Evolutionary conservation across 2,113 vertebrate genomes (phyloP).

Genomic region (Phocoena phocoena): DNA sequence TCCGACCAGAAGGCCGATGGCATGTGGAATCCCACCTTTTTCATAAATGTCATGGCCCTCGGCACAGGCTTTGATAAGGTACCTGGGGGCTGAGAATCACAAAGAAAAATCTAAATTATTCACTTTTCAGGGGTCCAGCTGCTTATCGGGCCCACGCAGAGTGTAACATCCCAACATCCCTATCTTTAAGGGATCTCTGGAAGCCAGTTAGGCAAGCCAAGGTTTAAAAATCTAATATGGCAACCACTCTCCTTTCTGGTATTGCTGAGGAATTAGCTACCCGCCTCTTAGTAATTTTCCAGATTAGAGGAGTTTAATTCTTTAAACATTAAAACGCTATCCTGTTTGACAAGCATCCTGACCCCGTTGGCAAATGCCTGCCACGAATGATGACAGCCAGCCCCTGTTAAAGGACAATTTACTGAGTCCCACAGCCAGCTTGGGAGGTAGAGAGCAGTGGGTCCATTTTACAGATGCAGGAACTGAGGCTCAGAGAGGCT

Average conservation of each 20-base stretch:
- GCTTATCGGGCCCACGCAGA: background rate
- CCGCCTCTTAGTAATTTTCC: background rate
- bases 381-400: background rate
- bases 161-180: background rate
- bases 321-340: background rate
- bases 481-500: background rate
- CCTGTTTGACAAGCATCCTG: background rate
- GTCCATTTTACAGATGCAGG: background rate
- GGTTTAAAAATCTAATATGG: background rate
- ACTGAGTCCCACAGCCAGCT: background rate
- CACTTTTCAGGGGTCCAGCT: background rate
- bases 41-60: background rate
- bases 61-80: background rate
- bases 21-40: background rate
- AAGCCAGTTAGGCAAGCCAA: background rate
- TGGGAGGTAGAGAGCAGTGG: background rate
- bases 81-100: background rate
- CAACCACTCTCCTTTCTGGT: background rate
- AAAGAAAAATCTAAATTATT: conserved; percentile 23
- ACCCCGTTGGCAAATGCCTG: background rate
- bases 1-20: accelerated
- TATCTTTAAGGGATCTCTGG: background rate
- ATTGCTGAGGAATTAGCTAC: background rate
- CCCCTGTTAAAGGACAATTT: background rate
- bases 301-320: background rate